Evolutionary conservation across 2,797 vertebrate genomes (phyloP).

Genomic region (Trachops cirrhosus): DNA sequence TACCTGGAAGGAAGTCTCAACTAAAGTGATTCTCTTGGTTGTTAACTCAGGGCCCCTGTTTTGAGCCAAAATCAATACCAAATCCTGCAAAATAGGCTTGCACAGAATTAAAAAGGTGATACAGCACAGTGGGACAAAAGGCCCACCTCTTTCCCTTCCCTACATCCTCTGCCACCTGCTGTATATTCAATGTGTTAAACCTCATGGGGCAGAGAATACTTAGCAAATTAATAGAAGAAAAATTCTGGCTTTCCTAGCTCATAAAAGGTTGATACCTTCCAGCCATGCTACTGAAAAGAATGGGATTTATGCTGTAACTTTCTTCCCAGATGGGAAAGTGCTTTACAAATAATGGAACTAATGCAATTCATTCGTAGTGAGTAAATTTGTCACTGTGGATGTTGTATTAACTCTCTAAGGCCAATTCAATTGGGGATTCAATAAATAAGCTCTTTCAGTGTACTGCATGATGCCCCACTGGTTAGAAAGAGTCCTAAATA

Average conservation of each 20-base stretch:
- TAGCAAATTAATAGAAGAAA: conserved; percentile 50
- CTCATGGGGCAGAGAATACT: background rate
- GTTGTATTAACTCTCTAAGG: conserved; percentile 62
- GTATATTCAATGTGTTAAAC: background rate
- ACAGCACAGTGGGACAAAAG: background rate
- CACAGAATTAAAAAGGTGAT: background rate
- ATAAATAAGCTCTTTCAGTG: conserved; percentile 59
- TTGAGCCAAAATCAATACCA: background rate
- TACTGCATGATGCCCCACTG: background rate
- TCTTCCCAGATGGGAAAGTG: conserved; percentile 60
- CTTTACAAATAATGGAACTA: conserved; percentile 63
- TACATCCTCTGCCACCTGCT: background rate
- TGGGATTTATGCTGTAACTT: conserved; percentile 53
- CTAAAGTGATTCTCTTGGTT: background rate
- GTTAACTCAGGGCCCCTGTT: background rate
- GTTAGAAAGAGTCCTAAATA: conserved; percentile 25
- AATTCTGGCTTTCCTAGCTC: background rate
- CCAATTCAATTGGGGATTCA: conserved; percentile 47
- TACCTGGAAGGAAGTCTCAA: background rate
- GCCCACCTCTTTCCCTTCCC: background rate
- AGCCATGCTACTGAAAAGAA: conserved; percentile 38
- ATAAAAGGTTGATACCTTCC: conserved; percentile 32
- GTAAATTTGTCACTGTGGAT: conserved; percentile 61
- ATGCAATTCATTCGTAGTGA: conserved; percentile 57
- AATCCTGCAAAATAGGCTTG: background rate